Percentiles rank a stretch among this genome's conserved stretches.
phyloP scores from a whole-genome alignment of 1,140 invertebrate species.

The Oryctes rhinoceros region DNA sequence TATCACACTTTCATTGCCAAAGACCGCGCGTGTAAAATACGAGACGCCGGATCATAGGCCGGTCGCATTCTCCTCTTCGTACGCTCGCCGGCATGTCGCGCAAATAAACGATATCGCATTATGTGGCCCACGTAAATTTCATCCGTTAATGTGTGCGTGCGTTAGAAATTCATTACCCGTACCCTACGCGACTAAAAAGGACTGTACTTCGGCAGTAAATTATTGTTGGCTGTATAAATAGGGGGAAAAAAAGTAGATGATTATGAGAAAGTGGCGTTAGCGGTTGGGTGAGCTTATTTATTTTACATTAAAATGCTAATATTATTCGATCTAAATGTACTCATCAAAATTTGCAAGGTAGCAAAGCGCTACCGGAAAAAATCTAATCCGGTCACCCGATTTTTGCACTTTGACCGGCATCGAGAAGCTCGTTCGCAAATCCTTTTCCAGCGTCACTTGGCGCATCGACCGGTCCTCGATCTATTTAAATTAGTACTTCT shows the following conservation, averaged over 20 bases:
- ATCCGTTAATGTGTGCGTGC: not conserved
- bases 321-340: too few species aligned
- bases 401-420: too few species aligned
- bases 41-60: not conserved
- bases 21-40: not conserved
- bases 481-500: conserved; percentile 11
- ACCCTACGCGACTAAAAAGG: not conserved
- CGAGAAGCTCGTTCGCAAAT: not conserved
- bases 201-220: too few species aligned
- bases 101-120: conserved; percentile 27
- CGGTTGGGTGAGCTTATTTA: too few species aligned
- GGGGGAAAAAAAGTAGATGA: too few species aligned
- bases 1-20: conserved; percentile 18
- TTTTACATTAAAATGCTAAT: too few species aligned
- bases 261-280: too few species aligned
- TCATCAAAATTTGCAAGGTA: too few species aligned
- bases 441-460: not conserved
- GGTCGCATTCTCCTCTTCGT: not conserved
- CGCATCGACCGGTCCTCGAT: not conserved
- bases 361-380: not conserved
- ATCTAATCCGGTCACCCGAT: not conserved
- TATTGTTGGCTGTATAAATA: too few species aligned
- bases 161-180: conserved; percentile 26
- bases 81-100: not conserved
- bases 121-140: conserved; percentile 23